Percentiles rank a stretch among this genome's conserved stretches.
Evolutionary conservation across 2,113 vertebrate species (phyloP).

Genomic region (Rostratula benghalensis): DNA sequence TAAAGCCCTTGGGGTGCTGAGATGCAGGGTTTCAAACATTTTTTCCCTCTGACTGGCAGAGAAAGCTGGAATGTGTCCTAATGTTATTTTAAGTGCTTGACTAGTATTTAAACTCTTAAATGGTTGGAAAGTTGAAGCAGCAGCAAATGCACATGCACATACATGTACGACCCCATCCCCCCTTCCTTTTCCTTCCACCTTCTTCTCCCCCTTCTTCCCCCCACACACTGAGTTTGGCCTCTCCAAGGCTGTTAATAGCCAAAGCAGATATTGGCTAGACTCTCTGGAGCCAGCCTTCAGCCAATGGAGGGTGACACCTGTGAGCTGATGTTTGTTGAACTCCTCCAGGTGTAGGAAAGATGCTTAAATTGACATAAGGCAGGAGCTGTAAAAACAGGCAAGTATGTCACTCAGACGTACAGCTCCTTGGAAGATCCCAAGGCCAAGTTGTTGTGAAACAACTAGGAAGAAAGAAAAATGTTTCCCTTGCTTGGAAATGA

Average conservation of each 20-base stretch:
- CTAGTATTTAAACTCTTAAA: conserved; percentile 75
- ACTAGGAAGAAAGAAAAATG: background rate
- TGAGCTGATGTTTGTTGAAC: conserved; percentile 66
- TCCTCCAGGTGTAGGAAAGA: conserved; percentile 72
- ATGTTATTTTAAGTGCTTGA: conserved; percentile 78
- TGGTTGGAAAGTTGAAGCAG: conserved; percentile 65
- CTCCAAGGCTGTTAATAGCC: conserved; percentile 40
- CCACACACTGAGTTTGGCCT: conserved; percentile 47
- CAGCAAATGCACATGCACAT: conserved; percentile 48
- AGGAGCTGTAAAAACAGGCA: conserved; percentile 63
- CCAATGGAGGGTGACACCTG: conserved; percentile 68
- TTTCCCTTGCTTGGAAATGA: conserved; percentile 24
- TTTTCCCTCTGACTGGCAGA: conserved; percentile 71
- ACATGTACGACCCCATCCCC: background rate
- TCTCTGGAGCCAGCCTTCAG: conserved; percentile 72
- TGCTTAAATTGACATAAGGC: conserved; percentile 55
- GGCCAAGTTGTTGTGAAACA: background rate
- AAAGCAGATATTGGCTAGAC: conserved; percentile 72
- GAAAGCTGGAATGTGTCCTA: conserved; percentile 76
- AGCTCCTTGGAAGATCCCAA: conserved; percentile 26
- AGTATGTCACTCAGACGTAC: background rate
- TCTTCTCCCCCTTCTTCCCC: background rate
- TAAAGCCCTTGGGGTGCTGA: conserved; percentile 75
- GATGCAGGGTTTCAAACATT: conserved; percentile 66
- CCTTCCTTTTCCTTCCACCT: conserved; percentile 9